Base-by-base conservation (phyloP, 2,888 invertebrate species). In the Spodoptera picta region DNA sequence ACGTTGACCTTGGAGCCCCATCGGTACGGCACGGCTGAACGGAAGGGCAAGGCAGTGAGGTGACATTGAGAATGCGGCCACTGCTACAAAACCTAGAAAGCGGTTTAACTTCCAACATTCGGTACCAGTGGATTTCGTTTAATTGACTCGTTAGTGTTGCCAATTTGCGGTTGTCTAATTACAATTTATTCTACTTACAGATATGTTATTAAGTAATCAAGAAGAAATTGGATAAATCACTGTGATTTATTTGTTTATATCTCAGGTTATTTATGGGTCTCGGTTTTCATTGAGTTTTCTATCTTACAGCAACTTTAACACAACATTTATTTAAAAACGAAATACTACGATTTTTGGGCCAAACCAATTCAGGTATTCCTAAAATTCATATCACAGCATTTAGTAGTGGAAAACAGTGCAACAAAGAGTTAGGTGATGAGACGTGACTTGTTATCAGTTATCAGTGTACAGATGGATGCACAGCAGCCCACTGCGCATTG, bases 31-130 rank as follows among this genome's bases (percentile, higher is more conserved):
- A 75, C 73, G 71, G 78, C 77, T 78, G 75, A 73, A 71, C 79
- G 80, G 85, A 85, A 85, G 85, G 85, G 85, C 82, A 84, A 81
- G 81, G 79, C 79, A 72, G 56, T 65, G 57, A 66, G 61, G 70
- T 78, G 82, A 80, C 86, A 84, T 81, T 85, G 83, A 82, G 75
- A 84, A 85, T 83, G 81, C 85, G 86, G 85, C 82, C 82, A 77
- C 74, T 70, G 80, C 70, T 81, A 71, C 80, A 80, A 83, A 84
- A 84, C 80, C 82, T 73, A 82, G 83, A 84, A 83, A 79, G 80
- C 70, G 71, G 66, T 74, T 68, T 50, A 58, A 73, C 60, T 55
- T 55, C 60, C 73, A 67, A 52, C 12, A 63, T 73, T 73, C 52
- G 55, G 52, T 62, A 69, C 57, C 50, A 59, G 41, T 61, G 46